Conservation (phyloP, 2,888 invertebrate genomes). For the Sesia bembeciformis region DNA sequence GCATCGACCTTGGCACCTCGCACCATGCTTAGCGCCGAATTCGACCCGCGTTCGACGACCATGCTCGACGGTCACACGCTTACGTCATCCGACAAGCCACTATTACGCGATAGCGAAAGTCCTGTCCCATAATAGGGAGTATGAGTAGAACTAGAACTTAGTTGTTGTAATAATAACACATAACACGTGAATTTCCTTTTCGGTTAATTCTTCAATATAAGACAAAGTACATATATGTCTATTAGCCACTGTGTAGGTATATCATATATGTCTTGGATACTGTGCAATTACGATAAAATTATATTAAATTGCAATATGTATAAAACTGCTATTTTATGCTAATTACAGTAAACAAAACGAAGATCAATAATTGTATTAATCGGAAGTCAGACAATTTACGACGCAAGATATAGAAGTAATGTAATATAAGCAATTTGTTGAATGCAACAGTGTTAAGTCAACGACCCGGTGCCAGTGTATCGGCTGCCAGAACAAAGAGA, state of each 20-base stretch:
- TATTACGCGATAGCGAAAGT: slow-evolving; percentile 5
- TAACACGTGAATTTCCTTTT: not conserved
- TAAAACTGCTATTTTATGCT: too few relatives aligned
- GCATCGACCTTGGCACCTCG: slow-evolving; percentile 65
- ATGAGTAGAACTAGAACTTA: not conserved
- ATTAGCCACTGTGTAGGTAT: not conserved
- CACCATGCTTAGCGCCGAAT: slow-evolving; percentile 42
- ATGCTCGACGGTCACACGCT: not conserved
- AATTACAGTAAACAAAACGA: too few relatives aligned
- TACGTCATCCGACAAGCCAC: slow-evolving; percentile 2
- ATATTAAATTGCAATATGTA: too few relatives aligned
- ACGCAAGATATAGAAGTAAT: too few relatives aligned
- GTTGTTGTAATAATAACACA: not conserved
- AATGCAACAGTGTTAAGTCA: slow-evolving; percentile 3
- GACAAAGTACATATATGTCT: not conserved
- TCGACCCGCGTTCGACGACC: slow-evolving; percentile 10
- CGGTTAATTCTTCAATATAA: not conserved
- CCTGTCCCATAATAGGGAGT: not conserved
- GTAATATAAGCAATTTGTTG: too few relatives aligned
- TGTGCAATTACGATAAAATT: too few relatives aligned
- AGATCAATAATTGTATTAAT: too few relatives aligned
- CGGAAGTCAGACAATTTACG: too few relatives aligned
- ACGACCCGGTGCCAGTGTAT: slow-evolving; percentile 2
- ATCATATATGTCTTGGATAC: too few relatives aligned
- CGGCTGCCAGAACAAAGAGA: slow-evolving; percentile 10